Conservation (phyloP, 2,888 invertebrate genomes). For the Pyrrhosoma nymphula region DNA sequence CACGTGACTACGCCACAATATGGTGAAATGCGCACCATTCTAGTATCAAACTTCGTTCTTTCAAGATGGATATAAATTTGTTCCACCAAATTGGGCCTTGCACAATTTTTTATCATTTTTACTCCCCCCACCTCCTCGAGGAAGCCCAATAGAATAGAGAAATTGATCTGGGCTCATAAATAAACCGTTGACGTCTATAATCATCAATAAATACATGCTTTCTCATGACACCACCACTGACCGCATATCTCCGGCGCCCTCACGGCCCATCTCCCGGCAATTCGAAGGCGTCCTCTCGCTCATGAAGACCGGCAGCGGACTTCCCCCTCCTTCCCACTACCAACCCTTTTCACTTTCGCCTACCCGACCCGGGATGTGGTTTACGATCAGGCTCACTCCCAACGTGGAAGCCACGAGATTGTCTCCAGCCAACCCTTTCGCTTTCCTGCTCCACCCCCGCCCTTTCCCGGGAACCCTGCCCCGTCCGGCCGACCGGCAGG, state of each 20-base stretch:
- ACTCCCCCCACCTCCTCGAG: too few species aligned
- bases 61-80: too few species aligned
- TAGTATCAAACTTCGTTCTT: too few species aligned
- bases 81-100: too few species aligned
- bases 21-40: too few species aligned
- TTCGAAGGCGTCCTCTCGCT: neutral
- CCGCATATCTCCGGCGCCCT: conserved; percentile 10
- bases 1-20: too few species aligned
- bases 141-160: too few species aligned
- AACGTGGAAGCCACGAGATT: neutral
- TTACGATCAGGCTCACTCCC: conserved; percentile 45
- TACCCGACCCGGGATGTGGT: neutral
- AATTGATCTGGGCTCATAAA: too few species aligned
- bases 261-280: neutral
- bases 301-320: neutral
- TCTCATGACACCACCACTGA: neutral
- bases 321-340: neutral
- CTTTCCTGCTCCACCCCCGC: conserved; percentile 1
- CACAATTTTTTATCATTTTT: too few species aligned
- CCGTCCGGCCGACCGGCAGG: neutral
- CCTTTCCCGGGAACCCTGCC: neutral
- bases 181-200: too few species aligned
- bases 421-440: neutral
- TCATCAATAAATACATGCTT: too few species aligned
- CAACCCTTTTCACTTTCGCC: neutral